Conservation (phyloP, 2,797 vertebrate genomes). For the Hoplostethus mediterraneus region DNA sequence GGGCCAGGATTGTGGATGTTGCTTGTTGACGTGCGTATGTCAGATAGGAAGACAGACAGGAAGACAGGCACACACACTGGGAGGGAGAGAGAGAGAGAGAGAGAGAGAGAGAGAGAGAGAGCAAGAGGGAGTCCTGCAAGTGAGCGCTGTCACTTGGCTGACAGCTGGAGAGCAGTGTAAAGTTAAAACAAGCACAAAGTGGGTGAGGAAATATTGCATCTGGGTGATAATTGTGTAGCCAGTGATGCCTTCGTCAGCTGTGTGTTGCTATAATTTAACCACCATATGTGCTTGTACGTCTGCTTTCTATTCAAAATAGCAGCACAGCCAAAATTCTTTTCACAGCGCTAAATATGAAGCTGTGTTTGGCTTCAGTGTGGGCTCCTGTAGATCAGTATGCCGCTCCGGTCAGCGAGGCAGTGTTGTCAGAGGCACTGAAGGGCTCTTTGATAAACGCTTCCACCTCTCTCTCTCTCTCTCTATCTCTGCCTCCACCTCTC, state of each 20-base stretch:
- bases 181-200: background rate
- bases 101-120: background rate
- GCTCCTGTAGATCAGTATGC: slow-evolving; percentile 63
- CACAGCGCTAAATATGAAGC: slow-evolving; percentile 16
- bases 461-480: slow-evolving; percentile 28
- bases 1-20: slow-evolving; percentile 48
- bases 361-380: slow-evolving; percentile 46
- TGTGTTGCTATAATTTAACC: background rate
- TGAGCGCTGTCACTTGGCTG: too few species aligned
- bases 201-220: background rate
- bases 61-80: background rate
- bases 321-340: slow-evolving; percentile 5
- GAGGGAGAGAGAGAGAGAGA: background rate
- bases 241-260: background rate
- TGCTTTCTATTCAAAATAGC: background rate
- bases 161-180: too few species aligned
- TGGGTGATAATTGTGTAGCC: background rate
- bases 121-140: background rate
- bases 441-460: slow-evolving; percentile 71
- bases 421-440: slow-evolving; percentile 69
- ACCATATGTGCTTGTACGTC: too few species aligned
- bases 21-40: slow-evolving; percentile 25
- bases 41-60: background rate
- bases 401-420: slow-evolving; percentile 40
- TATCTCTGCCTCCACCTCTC: background rate